Evolutionary conservation across 1,140 invertebrate species (phyloP).

Genomic region (Littorina saxatilis): DNA sequence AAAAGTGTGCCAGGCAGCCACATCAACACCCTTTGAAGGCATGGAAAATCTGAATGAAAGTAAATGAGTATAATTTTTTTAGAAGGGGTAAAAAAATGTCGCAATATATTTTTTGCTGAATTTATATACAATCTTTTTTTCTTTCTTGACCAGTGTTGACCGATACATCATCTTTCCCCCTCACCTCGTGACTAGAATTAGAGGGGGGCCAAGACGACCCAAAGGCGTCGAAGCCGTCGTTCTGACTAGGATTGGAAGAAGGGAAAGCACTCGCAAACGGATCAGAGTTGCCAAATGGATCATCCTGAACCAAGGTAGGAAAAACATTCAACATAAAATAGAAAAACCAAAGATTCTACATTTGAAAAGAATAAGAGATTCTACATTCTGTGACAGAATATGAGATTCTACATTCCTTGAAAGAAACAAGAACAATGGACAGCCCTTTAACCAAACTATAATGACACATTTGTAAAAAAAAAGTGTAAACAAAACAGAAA

Average conservation of each 20-base stretch:
- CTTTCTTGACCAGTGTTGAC: too few species aligned
- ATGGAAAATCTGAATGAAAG: too few species aligned
- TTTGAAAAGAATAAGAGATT: too few species aligned
- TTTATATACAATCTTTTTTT: too few species aligned
- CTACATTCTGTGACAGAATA: too few species aligned
- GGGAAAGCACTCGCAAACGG: conserved; percentile 80
- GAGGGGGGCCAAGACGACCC: conserved; percentile 19
- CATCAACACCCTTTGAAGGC: too few species aligned
- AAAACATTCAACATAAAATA: conserved; percentile 21
- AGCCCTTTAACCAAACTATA: neutral
- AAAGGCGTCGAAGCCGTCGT: conserved; percentile 41
- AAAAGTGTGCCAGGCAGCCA: too few species aligned
- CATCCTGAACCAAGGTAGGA: conserved; percentile 37
- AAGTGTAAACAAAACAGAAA: neutral
- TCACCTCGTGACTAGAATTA: conserved; percentile 36
- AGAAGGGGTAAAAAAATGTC: too few species aligned
- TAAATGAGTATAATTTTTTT: too few species aligned
- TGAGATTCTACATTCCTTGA: too few species aligned
- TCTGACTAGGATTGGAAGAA: conserved; percentile 33
- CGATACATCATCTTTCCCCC: conserved; percentile 7
- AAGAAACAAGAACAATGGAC: neutral
- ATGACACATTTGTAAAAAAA: neutral
- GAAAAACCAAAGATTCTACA: too few species aligned
- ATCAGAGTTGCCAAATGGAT: conserved; percentile 77
- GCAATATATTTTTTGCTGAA: too few species aligned